Percentiles rank a stretch among this genome's conserved stretches.
phyloP scores from a whole-genome alignment of 2,797 vertebrate species.

The Taenioides sp. region DNA sequence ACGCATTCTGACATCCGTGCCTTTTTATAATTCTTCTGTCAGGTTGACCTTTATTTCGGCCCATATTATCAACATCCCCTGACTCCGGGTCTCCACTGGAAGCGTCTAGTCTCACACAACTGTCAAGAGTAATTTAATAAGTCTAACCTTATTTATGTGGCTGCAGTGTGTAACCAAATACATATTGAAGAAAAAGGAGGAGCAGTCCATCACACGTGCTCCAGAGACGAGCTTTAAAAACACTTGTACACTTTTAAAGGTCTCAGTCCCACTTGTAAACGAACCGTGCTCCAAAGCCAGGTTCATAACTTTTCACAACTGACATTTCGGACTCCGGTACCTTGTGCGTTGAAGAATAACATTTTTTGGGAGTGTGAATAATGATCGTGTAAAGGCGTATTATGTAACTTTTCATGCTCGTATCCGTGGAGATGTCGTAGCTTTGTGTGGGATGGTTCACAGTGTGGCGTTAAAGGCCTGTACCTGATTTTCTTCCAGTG shows the following conservation, averaged over 20 bases:
- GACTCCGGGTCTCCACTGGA: conserved; percentile 42
- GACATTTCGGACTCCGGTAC: conserved; percentile 6
- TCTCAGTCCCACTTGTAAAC: conserved; percentile 9
- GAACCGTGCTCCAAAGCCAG: background rate
- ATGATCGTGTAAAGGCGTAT: too few species aligned
- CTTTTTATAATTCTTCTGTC: conserved; percentile 73
- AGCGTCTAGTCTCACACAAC: conserved; percentile 18
- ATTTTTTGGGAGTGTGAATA: too few species aligned
- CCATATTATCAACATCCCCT: conserved; percentile 58
- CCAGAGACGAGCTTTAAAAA: conserved; percentile 9
- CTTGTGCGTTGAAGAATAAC: background rate
- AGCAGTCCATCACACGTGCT: conserved; percentile 5
- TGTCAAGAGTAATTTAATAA: conserved; percentile 9
- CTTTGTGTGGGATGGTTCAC: too few species aligned
- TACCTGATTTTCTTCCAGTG: too few species aligned
- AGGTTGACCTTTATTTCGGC: conserved; percentile 69
- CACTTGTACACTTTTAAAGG: conserved; percentile 11
- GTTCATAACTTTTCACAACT: background rate
- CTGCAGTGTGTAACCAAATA: conserved; percentile 4
- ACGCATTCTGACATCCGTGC: conserved; percentile 76
- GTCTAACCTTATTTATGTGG: conserved; percentile 15
- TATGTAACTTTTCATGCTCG: too few species aligned
- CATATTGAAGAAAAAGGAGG: background rate
- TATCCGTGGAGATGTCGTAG: too few species aligned
- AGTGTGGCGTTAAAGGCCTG: too few species aligned